A percentile compares a stretch with the other conserved stretches of the same genome.
These are phyloP conservation scores for Cololabis saira DNA, from an alignment of 2,113 vertebrate species.

Conservation along the genomic window DNA sequence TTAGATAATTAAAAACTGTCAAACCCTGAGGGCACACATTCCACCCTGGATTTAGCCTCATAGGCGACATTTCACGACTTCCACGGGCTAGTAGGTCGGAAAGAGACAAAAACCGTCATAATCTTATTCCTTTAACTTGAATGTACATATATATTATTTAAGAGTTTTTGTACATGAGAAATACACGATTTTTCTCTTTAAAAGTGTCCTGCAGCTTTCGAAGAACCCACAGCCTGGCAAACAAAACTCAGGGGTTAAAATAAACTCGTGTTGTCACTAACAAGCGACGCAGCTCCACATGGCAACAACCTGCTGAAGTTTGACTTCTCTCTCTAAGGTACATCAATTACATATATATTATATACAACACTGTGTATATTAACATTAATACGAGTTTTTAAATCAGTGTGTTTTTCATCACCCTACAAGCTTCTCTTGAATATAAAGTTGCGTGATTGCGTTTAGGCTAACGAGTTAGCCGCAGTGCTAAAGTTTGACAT, in stretches of 20 bases:
- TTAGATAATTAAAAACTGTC: too few relatives aligned
- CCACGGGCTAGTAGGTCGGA: too few relatives aligned
- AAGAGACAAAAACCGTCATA: too few relatives aligned
- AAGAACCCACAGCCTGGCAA: not conserved
- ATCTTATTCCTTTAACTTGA: too few relatives aligned
- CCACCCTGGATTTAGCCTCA: too few relatives aligned
- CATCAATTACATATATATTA: fast-evolving
- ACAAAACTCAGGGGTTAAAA: not conserved
- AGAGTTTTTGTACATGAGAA: too few relatives aligned
- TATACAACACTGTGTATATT: fast-evolving
- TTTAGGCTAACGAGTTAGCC: conserved; percentile 24
- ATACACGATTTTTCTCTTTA: too few relatives aligned
- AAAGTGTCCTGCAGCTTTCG: too few relatives aligned
- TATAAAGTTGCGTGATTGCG: not conserved
- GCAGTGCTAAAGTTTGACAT: not conserved
- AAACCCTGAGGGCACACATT: too few relatives aligned
- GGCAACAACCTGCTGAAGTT: conserved; percentile 27
- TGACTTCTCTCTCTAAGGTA: conserved; percentile 24
- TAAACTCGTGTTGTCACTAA: not conserved
- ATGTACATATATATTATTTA: too few relatives aligned
- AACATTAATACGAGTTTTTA: not conserved
- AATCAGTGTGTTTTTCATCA: not conserved
- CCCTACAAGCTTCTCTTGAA: not conserved
- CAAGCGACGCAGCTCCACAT: conserved; percentile 46
- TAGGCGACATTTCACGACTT: too few relatives aligned